phyloP scores from a whole-genome alignment of 2,888 invertebrate species.

The Papilio demoleus region DNA sequence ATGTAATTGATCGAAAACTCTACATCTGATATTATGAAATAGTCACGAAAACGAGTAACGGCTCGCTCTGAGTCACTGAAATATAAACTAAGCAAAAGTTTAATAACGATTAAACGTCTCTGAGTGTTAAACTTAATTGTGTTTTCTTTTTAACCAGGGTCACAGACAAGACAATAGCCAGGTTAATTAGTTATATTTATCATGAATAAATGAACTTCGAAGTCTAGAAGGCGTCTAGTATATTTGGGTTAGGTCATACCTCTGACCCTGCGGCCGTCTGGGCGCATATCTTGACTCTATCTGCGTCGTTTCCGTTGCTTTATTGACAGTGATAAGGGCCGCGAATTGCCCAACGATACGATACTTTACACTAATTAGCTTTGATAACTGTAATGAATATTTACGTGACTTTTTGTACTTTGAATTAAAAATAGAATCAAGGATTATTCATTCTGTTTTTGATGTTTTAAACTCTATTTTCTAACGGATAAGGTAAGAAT shows the following conservation, averaged over 20 bases:
- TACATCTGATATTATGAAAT: too few relatives aligned
- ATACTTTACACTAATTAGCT: neutral
- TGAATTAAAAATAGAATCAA: neutral
- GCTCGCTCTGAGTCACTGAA: too few relatives aligned
- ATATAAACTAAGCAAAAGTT: too few relatives aligned
- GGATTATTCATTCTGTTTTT: neutral
- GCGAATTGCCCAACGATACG: slow-evolving; percentile 16
- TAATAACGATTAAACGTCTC: too few relatives aligned
- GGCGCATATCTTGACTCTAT: slow-evolving; percentile 17
- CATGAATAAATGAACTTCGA: slow-evolving; percentile 1
- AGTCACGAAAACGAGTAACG: too few relatives aligned
- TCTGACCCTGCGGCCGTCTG: slow-evolving; percentile 25
- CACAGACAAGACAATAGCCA: neutral
- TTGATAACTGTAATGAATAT: neutral
- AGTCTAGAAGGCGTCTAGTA: slow-evolving; percentile 14
- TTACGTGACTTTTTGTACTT: neutral
- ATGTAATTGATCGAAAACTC: too few relatives aligned
- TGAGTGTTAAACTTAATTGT: too few relatives aligned
- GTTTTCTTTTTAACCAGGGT: neutral
- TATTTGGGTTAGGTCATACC: slow-evolving; percentile 16
- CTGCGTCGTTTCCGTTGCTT: slow-evolving; percentile 28
- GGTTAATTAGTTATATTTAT: neutral
- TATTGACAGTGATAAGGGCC: slow-evolving; percentile 24
- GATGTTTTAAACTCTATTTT: neutral
- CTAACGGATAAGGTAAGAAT: too few relatives aligned